Base-by-base conservation (phyloP, 1,140 invertebrate species). In the Cyclina sinensis region DNA sequence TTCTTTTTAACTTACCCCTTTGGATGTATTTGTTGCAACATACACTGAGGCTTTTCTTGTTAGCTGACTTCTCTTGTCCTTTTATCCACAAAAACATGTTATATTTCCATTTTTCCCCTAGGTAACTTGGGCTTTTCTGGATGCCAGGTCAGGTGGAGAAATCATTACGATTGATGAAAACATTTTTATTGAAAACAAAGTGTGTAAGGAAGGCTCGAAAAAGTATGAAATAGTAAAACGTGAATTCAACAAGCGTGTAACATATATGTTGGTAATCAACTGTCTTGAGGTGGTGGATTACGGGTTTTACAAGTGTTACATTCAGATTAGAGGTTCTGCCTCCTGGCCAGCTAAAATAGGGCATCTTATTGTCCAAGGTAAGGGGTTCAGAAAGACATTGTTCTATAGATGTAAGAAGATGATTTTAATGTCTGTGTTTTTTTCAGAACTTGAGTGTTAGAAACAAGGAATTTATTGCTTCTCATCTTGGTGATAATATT, bases 241-340 rank as follows among this genome's bases (percentile, higher is more conserved):
- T 37, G 79, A 88, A 65, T 74, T 74, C 30, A 88, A 88, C 79
- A 46, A 76, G 4, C 62, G 86, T 57, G 48, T 73, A 43, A 88
- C 86, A 32, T 88, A 88, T 79, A 88, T 76, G 48, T 35, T 88
- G 48, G 70, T 82, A 11, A 80, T 88, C 30, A 88, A 88, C 65
- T 88, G 86, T 59, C 48, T 88, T 21, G 79, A 82, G 35, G n/a
- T 83, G 12, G 86, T 88, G 43, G 86, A 88, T 73, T 74, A 73
- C 83, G 86, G 86, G 16, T 73, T 59, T 27, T 88, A 88, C 80
- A 88, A 88, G 43, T 88, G 86, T 35, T 88, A 88, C 48, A 83
- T 88, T 57, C 79, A 80, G 27, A 88, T 88, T 27, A 48, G 62
- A 54, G 86, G 46, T 18, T 88, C 86, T 0, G 62, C 62, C 21